phyloP scores from a whole-genome alignment of 2,888 invertebrate species.

The Drosophila glabriapex region DNA sequence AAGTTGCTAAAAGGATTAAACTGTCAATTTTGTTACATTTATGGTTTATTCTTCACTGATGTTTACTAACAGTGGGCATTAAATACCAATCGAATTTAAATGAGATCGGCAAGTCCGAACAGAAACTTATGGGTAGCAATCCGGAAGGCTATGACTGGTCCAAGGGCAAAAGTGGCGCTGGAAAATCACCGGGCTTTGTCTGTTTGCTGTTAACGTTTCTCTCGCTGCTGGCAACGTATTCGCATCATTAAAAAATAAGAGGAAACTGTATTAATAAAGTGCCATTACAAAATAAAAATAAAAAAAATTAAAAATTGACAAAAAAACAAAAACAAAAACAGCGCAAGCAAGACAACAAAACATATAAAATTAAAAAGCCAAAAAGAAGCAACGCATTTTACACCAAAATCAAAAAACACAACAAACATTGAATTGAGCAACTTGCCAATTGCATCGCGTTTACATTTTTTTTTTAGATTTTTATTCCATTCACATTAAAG shows the following conservation, averaged over 20 bases:
- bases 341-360: conserved; percentile 11
- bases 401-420: conserved; percentile 4
- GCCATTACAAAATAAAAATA: conserved; percentile 58
- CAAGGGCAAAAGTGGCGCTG: conserved; percentile 75
- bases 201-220: conserved; percentile 44
- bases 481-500: conserved; percentile 15
- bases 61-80: conserved; percentile 87
- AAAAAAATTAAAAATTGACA: conserved; percentile 6
- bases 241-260: conserved; percentile 35
- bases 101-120: conserved; percentile 92
- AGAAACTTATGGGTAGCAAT: conserved; percentile 87
- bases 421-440: conserved; percentile 27
- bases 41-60: conserved; percentile 38
- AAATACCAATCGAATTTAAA: conserved; percentile 91
- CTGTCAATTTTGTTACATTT: conserved; percentile 3
- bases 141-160: conserved; percentile 84
- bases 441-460: conserved; percentile 22
- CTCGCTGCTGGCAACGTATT: conserved; percentile 35
- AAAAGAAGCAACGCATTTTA: conserved; percentile 9
- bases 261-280: conserved; percentile 66
- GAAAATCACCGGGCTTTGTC: not conserved
- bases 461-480: conserved; percentile 25
- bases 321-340: not conserved
- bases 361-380: conserved; percentile 5
- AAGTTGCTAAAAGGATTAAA: conserved; percentile 69